phyloP scores from a whole-genome alignment of 2,888 invertebrate genomes.

The Orthonychiurus folsomi region DNA sequence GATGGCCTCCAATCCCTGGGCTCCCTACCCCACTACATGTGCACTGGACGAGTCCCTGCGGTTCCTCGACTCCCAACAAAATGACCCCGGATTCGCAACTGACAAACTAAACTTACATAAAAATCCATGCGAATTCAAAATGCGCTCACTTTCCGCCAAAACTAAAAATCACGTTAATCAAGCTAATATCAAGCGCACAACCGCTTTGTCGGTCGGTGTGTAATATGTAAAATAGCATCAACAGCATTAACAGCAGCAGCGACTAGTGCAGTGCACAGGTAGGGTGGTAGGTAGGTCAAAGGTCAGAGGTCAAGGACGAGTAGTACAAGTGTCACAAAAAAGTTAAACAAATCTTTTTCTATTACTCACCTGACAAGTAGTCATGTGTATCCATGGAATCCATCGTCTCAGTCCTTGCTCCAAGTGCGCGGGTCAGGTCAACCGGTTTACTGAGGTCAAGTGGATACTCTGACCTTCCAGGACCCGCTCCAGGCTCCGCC shows the following conservation, averaged over 20 bases:
- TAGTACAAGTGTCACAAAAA: conserved; percentile 9
- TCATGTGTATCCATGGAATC: conserved; percentile 35
- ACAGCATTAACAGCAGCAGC: neutral
- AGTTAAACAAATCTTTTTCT: conserved; percentile 6
- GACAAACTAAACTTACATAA: too few relatives aligned
- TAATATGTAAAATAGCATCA: neutral
- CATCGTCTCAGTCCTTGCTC: conserved; percentile 46
- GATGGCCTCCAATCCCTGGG: neutral
- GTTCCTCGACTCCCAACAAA: too few relatives aligned
- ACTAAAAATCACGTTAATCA: too few relatives aligned
- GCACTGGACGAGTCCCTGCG: neutral
- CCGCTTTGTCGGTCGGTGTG: too few relatives aligned
- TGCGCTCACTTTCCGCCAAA: too few relatives aligned
- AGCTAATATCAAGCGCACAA: too few relatives aligned
- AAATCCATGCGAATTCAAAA: too few relatives aligned
- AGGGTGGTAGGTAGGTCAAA: conserved; percentile 19
- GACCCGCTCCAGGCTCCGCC: conserved; percentile 8
- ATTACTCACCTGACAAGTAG: conserved; percentile 36
- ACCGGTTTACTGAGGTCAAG: conserved; percentile 76
- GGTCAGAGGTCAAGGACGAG: neutral
- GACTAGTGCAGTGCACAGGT: conserved; percentile 37
- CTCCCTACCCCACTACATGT: neutral
- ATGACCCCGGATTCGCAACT: too few relatives aligned
- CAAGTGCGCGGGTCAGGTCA: conserved; percentile 64
- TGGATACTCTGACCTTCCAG: conserved; percentile 57